Base-by-base conservation (phyloP, 1,140 invertebrate species). In the Pantala flavescens region DNA sequence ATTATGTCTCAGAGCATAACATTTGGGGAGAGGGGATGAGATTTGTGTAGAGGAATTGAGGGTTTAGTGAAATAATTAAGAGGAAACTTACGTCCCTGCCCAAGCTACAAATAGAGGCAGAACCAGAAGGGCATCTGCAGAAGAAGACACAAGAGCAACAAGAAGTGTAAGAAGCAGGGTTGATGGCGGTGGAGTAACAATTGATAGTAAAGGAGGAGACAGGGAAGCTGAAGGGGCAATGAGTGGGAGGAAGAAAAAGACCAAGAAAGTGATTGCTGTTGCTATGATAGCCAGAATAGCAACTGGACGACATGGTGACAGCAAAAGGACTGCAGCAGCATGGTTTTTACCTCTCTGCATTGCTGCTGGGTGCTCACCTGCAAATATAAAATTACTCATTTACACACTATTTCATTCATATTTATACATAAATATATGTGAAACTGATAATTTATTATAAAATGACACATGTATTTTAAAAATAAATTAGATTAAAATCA, bases 311-410 rank as follows among this genome's bases (percentile, higher is more conserved):
- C 83, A 85, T 43, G 83, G 80, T 19, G 81, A 81, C 19, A 86
- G 78, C 0, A 84, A 84, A 9, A 85, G 79, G 10, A 82, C 85
- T 73, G 84, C 83, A 0, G 84, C 85, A 36, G 84, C 85, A 71
- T 82, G 83, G 78, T 85, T 86, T 77, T 85, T 85, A 0, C 84
- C 85, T 73, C 84, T 81, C 79, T 85, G 85, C 84, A 85, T 86
- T 11, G 84, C 85, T 11, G 85, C 85, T 73, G 85, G 85, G 80
- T 85, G 84, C 77, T 86, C 85, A 71, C 84, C 85, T 86, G 77
- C 16, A 79, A 79, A 75, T 24, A 23, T 70, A n/a, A 70, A 36
- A n/a, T n/a, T n/a, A n/a, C n/a, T n/a, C n/a, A n/a, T n/a, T n/a
- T n/a, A n/a, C n/a, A n/a, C n/a, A n/a, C n/a, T n/a, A n/a, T n/a